Percentiles rank a stretch among this genome's conserved stretches.
These are phyloP conservation scores for Helicoverpa assulta DNA, from an alignment of 2,888 invertebrate genomes.

Conservation along the genomic window DNA sequence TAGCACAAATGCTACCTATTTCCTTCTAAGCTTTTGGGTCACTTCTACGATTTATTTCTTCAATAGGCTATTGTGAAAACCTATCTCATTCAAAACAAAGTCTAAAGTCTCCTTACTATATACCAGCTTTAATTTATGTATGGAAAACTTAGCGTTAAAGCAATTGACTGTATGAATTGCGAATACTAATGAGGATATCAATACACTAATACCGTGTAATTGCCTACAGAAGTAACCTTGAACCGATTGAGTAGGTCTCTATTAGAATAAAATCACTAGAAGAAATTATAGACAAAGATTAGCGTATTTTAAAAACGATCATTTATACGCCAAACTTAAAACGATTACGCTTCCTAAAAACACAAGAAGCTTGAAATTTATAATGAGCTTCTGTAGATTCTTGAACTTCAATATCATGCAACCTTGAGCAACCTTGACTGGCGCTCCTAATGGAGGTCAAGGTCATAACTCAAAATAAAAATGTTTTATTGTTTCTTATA, in stretches of 20 bases:
- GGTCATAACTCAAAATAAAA: constrained; percentile 21
- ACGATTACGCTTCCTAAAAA: neutral
- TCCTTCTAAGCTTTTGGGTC: neutral
- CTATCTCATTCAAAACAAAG: neutral
- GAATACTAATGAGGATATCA: constrained; percentile 34
- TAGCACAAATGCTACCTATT: neutral
- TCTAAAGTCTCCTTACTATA: neutral
- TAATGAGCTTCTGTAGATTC: neutral
- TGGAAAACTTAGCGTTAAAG: constrained; percentile 37
- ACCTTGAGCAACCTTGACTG: constrained; percentile 49
- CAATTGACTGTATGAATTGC: constrained; percentile 31
- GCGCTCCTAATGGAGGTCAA: constrained; percentile 18
- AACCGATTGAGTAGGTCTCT: constrained; percentile 5
- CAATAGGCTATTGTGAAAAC: neutral
- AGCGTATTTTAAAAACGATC: neutral
- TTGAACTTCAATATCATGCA: constrained; percentile 34
- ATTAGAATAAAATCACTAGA: constrained; percentile 2
- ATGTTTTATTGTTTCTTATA: constrained; percentile 14
- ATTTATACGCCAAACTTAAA: neutral
- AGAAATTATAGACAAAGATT: neutral
- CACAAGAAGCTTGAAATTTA: constrained; percentile 9
- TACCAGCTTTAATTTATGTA: constrained; percentile 11
- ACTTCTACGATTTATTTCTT: neutral
- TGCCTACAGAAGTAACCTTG: constrained; percentile 4
- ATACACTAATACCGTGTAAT: constrained; percentile 21